Percentiles rank a stretch among this genome's conserved stretches.
Evolutionary conservation across 2,797 vertebrate species (phyloP).

Genomic region (Centropyge bicolor): DNA sequence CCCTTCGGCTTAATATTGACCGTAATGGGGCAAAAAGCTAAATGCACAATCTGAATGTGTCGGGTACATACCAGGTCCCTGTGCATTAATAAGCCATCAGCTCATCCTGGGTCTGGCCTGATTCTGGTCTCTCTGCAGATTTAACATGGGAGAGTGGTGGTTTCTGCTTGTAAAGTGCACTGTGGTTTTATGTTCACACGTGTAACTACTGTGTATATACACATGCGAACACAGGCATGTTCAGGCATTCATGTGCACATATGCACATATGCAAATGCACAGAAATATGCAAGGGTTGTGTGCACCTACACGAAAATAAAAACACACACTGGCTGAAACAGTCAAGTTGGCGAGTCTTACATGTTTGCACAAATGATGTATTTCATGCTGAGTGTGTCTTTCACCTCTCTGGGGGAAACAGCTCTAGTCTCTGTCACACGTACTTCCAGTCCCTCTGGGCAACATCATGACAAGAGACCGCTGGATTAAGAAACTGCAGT

Average conservation of each 20-base stretch:
- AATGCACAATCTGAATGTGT: constrained; percentile 74
- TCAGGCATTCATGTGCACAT: not conserved
- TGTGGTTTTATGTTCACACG: constrained; percentile 23
- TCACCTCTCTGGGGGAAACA: constrained; percentile 59
- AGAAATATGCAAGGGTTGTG: not conserved
- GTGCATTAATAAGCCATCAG: constrained; percentile 80
- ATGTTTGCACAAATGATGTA: constrained; percentile 55
- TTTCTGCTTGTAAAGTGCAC: constrained; percentile 13
- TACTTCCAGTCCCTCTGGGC: constrained; percentile 58
- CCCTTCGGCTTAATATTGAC: constrained; percentile 78
- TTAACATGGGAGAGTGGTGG: constrained; percentile 35
- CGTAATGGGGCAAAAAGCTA: constrained; percentile 80
- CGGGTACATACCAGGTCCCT: constrained; percentile 66
- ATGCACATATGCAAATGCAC: not conserved
- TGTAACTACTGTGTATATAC: not conserved
- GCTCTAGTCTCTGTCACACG: constrained; percentile 45
- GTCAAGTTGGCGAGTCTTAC: constrained; percentile 29
- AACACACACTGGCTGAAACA: not conserved
- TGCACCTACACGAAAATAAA: not conserved
- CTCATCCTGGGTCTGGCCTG: constrained; percentile 52
- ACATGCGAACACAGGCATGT: constrained; percentile 5
- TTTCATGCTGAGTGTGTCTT: constrained; percentile 54
- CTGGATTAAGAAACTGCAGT: constrained; percentile 43
- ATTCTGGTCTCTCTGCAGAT: constrained; percentile 53
- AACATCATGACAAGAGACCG: constrained; percentile 53